These are phyloP conservation scores for Tympanoctomys barrerae DNA, from an alignment of 2,797 vertebrate genomes.

Conservation along the genomic window DNA sequence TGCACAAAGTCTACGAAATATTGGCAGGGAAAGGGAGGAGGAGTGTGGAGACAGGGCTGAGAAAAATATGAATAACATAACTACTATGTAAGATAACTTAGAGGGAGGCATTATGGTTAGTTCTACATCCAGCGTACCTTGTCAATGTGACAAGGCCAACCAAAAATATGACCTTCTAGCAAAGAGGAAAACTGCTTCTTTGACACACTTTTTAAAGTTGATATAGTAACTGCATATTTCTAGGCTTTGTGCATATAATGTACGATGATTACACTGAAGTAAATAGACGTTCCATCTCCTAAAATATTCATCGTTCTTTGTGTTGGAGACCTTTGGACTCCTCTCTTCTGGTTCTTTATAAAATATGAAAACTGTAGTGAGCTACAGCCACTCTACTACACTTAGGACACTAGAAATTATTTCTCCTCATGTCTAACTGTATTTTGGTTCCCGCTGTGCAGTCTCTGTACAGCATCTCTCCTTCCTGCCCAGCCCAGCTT, in stretches of 20 bases:
- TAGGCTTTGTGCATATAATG: background rate
- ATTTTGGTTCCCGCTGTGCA: background rate
- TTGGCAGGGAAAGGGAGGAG: background rate
- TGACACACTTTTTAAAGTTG: background rate
- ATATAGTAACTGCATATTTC: background rate
- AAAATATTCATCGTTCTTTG: background rate
- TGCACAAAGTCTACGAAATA: conserved; percentile 24
- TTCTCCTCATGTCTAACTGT: too few species aligned
- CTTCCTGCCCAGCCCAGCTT: background rate
- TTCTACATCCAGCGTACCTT: background rate
- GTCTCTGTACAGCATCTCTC: too few species aligned
- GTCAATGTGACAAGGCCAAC: background rate
- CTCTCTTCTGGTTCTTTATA: background rate
- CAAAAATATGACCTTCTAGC: background rate
- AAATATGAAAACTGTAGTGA: background rate
- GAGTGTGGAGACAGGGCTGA: background rate
- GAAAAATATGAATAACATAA: background rate
- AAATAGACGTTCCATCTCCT: background rate
- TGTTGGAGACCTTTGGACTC: background rate
- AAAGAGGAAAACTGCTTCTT: background rate
- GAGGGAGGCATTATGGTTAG: background rate
- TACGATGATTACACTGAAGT: background rate
- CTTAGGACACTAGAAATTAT: background rate
- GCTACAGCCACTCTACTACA: background rate
- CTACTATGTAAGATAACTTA: background rate